These are phyloP conservation scores for Gasterosteus aculeatus DNA, from an alignment of 2,113 vertebrate species.

Conservation along the genomic window DNA sequence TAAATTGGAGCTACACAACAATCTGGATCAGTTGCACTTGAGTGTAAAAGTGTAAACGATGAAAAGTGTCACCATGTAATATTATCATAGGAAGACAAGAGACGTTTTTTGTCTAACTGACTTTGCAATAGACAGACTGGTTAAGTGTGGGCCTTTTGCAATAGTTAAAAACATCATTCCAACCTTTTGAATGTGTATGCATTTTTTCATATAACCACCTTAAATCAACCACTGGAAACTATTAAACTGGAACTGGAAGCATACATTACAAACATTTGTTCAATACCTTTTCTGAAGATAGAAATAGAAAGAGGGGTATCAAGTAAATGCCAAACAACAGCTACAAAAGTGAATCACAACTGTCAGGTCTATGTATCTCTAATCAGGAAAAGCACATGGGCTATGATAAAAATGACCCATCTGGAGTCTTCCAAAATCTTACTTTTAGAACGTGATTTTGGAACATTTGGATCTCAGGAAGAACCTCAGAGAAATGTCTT, in stretches of 20 bases:
- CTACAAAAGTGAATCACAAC: neutral
- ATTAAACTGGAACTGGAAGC: neutral
- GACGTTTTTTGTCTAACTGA: neutral
- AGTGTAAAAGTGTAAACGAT: neutral
- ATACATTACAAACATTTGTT: neutral
- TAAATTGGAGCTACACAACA: neutral
- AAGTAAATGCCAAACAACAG: neutral
- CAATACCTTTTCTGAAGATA: too few relatives aligned
- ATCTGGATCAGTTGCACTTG: neutral
- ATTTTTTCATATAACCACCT: neutral
- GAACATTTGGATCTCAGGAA: neutral
- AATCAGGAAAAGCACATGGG: neutral
- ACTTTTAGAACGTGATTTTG: neutral
- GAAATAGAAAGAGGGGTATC: too few relatives aligned
- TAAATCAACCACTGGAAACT: neutral
- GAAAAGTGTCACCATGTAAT: neutral
- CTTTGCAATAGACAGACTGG: neutral
- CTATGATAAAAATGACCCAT: neutral
- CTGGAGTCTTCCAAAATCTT: neutral
- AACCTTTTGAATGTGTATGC: neutral
- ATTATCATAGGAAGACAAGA: neutral
- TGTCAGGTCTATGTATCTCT: neutral
- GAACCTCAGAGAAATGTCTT: neutral
- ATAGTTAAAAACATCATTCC: neutral
- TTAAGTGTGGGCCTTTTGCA: neutral